A percentile compares a stretch with the other conserved stretches of the same genome.
Evolutionary conservation across 2,113 vertebrate genomes (phyloP).

Genomic region (Psephotus haematonotus): DNA sequence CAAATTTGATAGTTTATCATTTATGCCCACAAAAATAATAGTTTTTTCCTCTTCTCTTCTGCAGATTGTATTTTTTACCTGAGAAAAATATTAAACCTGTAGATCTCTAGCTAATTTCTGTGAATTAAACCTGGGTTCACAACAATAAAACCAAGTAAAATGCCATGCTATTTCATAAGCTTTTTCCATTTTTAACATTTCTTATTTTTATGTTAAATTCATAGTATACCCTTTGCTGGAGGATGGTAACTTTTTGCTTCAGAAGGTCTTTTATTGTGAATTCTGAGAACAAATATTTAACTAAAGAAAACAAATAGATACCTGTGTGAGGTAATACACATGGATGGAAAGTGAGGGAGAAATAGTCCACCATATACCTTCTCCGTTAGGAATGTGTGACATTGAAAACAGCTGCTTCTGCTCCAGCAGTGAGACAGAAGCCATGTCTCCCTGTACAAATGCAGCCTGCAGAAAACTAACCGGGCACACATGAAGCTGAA

Average conservation of each 20-base stretch:
- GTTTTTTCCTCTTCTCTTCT: constrained; percentile 23
- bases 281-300: not conserved
- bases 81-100: not conserved
- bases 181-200: constrained; percentile 16
- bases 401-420: not conserved
- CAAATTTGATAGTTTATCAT: not conserved
- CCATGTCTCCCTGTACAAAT: not conserved
- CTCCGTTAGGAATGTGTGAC: not conserved
- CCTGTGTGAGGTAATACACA: not conserved
- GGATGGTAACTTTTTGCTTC: not conserved
- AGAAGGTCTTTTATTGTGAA: not conserved
- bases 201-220: not conserved
- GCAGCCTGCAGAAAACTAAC: not conserved
- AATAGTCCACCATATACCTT: not conserved
- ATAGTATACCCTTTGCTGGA: not conserved
- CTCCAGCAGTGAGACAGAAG: not conserved
- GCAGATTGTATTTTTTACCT: not conserved
- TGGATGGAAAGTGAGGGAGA: not conserved
- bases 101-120: not conserved
- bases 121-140: constrained; percentile 1
- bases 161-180: not conserved
- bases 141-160: constrained; percentile 7
- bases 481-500: not conserved
- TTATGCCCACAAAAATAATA: constrained; percentile 41
- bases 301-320: not conserved